Conservation (phyloP, 2,113 vertebrate species). For the Salvator merianae region DNA sequence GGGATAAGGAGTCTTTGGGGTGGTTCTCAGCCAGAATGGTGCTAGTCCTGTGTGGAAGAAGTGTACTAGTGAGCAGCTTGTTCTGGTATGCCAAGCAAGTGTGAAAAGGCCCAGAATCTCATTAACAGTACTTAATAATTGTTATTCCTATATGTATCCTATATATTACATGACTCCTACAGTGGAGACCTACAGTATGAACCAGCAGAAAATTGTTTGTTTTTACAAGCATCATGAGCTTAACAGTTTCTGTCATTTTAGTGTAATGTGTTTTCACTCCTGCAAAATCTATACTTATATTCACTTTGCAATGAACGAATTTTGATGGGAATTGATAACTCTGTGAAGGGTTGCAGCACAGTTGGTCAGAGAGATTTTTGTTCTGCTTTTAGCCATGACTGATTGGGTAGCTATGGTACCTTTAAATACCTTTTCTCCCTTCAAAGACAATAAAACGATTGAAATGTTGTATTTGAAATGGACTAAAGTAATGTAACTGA, state of each 20-base stretch:
- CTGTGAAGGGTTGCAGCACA: neutral
- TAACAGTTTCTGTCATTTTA: neutral
- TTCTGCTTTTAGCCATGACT: neutral
- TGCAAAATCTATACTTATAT: neutral
- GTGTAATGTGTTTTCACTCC: neutral
- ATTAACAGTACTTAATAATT: no score
- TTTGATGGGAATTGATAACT: neutral
- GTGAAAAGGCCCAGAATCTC: no score
- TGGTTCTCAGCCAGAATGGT: no score
- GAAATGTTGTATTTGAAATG: neutral
- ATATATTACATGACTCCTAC: no score
- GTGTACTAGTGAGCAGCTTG: no score
- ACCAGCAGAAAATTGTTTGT: no score
- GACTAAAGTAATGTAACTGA: neutral
- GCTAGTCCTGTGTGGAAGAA: no score
- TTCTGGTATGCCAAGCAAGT: no score
- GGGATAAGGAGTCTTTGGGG: no score
- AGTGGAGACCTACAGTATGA: no score
- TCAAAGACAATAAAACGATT: neutral
- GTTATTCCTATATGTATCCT: no score
- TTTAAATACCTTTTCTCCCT: neutral
- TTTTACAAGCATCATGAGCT: neutral
- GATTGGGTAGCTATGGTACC: neutral
- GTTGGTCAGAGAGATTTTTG: neutral
- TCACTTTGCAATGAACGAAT: neutral